Evolutionary conservation across 2,113 vertebrate genomes (phyloP).

Genomic region (Glaucomys volans): DNA sequence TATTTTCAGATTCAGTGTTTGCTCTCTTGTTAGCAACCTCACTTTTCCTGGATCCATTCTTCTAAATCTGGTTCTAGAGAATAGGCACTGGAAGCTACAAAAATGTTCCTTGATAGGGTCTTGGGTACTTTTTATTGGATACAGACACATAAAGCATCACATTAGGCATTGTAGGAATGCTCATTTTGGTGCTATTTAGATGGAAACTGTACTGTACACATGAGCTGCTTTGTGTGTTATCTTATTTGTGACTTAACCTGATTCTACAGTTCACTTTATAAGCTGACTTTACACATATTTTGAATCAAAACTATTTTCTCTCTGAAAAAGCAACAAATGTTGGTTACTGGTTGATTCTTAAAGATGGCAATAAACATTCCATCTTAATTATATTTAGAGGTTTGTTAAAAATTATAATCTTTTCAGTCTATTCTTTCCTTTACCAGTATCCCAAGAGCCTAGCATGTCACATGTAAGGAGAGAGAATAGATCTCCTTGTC

Average conservation of each 20-base stretch:
- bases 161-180: neutral
- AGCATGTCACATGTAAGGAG: conserved; percentile 61
- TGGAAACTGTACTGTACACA: neutral
- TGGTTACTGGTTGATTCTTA: conserved; percentile 58
- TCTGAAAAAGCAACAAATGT: conserved; percentile 41
- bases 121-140: neutral
- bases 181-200: conserved; percentile 30
- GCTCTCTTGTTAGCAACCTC: neutral
- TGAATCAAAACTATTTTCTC: conserved; percentile 47
- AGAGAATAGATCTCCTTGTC: conserved; percentile 82
- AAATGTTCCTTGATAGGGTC: neutral
- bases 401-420: conserved; percentile 67
- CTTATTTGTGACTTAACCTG: conserved; percentile 31
- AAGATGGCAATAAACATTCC: conserved; percentile 44
- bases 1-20: neutral
- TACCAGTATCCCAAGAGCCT: conserved; percentile 51
- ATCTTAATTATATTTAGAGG: conserved; percentile 67
- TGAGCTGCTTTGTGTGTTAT: neutral
- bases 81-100: neutral
- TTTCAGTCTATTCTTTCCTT: conserved; percentile 56
- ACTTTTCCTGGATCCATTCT: neutral
- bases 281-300: conserved; percentile 39
- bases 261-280: conserved; percentile 43
- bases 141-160: neutral
- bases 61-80: conserved; percentile 41